Percentiles rank a stretch among this genome's conserved stretches.
Conservation (phyloP, 2,113 vertebrate genomes). For the Seriola aureovittata region DNA sequence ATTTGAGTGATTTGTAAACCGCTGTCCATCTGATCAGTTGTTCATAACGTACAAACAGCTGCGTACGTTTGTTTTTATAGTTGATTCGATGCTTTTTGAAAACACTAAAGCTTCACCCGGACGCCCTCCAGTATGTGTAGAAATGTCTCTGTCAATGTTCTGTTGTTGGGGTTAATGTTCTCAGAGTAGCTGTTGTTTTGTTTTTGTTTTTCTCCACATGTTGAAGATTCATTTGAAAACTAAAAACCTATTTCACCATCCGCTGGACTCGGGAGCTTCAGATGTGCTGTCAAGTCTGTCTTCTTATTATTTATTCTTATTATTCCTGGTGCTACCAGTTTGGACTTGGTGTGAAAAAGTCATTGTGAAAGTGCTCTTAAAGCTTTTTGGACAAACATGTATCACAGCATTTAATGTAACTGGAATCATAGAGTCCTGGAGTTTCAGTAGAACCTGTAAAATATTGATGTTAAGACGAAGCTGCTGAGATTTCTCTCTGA, state of each 20-base stretch:
- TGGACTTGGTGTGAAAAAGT: constrained; percentile 30
- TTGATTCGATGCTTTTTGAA: constrained; percentile 13
- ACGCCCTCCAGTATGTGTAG: not conserved
- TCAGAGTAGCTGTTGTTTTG: not conserved
- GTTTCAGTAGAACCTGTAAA: constrained; percentile 45
- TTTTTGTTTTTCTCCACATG: not conserved
- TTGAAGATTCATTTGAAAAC: constrained; percentile 14
- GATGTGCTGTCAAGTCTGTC: not conserved
- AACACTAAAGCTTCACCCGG: constrained; percentile 23
- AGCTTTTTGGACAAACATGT: constrained; percentile 40
- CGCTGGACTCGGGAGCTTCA: not conserved
- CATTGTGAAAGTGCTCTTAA: constrained; percentile 71
- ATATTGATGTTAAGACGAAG: constrained; percentile 30
- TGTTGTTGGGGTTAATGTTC: constrained; percentile 1
- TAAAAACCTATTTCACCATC: not conserved
- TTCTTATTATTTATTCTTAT: constrained; percentile 48
- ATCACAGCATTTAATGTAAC: constrained; percentile 38
- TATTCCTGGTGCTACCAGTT: constrained; percentile 54
- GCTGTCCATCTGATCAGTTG: not conserved
- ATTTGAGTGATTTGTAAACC: not conserved
- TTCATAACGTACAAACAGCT: not conserved
- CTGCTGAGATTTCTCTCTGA: constrained; percentile 12
- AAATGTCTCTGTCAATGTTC: constrained; percentile 12
- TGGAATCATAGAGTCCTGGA: constrained; percentile 27
- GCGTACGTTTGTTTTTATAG: not conserved